These are phyloP conservation scores for rabbit (Oryctolagus cuniculus) DNA, from an alignment of 2,113 vertebrate genomes.

Conservation along the genomic window mOryCun1.1 NC_091433.1:65772501-65773000, in stretches of 20 bases:
- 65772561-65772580: neutral
- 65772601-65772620: too few species aligned
- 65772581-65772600: neutral
- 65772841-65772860: slow-evolving; percentile 7
- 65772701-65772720: neutral
- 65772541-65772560: neutral
- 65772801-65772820: neutral
- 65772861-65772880: slow-evolving; percentile 1
- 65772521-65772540: too few species aligned
- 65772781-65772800: neutral
- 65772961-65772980: slow-evolving; percentile 10
- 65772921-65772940: slow-evolving; percentile 63
- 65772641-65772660: too few species aligned
- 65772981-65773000: slow-evolving; percentile 39
- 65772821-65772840: neutral
- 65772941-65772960: slow-evolving; percentile 31
- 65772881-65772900: slow-evolving; percentile 18
- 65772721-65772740: neutral
- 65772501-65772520: too few species aligned
- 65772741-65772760: neutral
- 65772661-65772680: neutral
- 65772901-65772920: slow-evolving; percentile 41
- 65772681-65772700: neutral
- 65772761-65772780: neutral
- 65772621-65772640: neutral